These are phyloP conservation scores for Epirrita christyi DNA, from an alignment of 2,888 invertebrate genomes.

Conservation along the genomic window DNA sequence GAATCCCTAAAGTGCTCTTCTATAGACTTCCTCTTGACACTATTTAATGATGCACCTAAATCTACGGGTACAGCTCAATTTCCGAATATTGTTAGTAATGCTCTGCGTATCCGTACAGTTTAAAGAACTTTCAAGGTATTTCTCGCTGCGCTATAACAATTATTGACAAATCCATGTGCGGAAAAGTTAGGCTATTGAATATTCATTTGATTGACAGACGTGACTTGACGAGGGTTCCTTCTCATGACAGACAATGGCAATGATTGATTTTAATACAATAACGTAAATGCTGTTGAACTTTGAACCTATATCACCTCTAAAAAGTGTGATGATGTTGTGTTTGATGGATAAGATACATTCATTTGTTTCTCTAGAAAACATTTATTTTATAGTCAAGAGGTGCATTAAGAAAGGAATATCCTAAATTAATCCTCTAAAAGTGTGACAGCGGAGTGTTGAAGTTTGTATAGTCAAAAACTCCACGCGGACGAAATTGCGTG, in stretches of 20 bases:
- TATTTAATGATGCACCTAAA: too few species aligned
- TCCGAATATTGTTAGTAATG: too few species aligned
- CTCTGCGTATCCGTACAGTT: not conserved
- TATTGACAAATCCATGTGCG: slow-evolving; percentile 60
- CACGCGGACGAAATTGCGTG: too few species aligned
- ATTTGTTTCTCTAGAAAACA: too few species aligned
- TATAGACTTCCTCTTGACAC: too few species aligned
- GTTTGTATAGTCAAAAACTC: too few species aligned
- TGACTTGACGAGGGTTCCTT: slow-evolving; percentile 53
- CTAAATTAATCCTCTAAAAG: too few species aligned
- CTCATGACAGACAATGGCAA: slow-evolving; percentile 25
- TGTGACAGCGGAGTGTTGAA: too few species aligned
- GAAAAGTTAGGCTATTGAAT: slow-evolving; percentile 58
- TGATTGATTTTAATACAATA: slow-evolving; percentile 28
- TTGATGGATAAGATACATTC: not conserved
- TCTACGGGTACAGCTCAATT: too few species aligned
- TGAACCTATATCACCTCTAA: not conserved
- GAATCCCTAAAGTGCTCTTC: too few species aligned
- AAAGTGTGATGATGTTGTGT: not conserved
- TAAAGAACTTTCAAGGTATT: slow-evolving; percentile 53
- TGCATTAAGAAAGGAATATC: too few species aligned
- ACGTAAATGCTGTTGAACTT: not conserved
- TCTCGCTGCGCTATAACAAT: slow-evolving; percentile 44
- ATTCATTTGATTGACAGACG: slow-evolving; percentile 56
- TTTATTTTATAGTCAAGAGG: too few species aligned